Evolutionary conservation across 2,113 vertebrate genomes (phyloP), one percentile per base, ranked within the genome.

Genomic region (Phylloscopus trochilus): DNA sequence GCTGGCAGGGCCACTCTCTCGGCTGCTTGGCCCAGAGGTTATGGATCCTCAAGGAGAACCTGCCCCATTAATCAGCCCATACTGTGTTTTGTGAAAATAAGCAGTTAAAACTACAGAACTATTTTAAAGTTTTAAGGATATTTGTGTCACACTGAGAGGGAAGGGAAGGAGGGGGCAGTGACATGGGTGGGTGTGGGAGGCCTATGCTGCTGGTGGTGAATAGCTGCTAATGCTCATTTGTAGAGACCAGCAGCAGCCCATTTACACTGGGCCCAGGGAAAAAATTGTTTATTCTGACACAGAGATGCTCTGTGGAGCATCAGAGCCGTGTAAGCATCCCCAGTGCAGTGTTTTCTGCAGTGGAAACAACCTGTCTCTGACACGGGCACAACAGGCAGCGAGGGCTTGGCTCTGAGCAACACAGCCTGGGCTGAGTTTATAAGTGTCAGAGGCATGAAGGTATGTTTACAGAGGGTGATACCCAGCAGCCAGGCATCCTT

Each of bases 1-100:
- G 8, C 39, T 35, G 39, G 1, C 8, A 3, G 3, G 6, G 24
- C 24, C 76, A 1, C 16, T 37, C 7, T 12, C 58, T 20, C 10
- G 20, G 33, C 49, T 73, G 53, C 88, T 63, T 33, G 49, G 15
- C 66, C 46, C 55, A 33, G 49, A 14, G 27, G 15, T 44, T 8
- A 22, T 3, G 63, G 66, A 75, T 47, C 22, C 59, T 58, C 53
- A n/a, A 27, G 53, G 47, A 59, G 4, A 68, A 43, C 66, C 24
- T 43, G 11, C n/a, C 22, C 1, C 1, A 15, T 37, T 22, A 33
- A 13, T 24, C 17, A 9, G 22, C 43, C 53, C 27, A 21, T 33
- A 26, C 31, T 49, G 15, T 53, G 31, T 47, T 73, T 63, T 53
- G 15, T 80, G 46, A 70, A 87, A 90, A 67, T 7, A 52, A 41